Base-by-base conservation (phyloP, 2,113 vertebrate species). In the Acanthochromis polyacanthus region DNA sequence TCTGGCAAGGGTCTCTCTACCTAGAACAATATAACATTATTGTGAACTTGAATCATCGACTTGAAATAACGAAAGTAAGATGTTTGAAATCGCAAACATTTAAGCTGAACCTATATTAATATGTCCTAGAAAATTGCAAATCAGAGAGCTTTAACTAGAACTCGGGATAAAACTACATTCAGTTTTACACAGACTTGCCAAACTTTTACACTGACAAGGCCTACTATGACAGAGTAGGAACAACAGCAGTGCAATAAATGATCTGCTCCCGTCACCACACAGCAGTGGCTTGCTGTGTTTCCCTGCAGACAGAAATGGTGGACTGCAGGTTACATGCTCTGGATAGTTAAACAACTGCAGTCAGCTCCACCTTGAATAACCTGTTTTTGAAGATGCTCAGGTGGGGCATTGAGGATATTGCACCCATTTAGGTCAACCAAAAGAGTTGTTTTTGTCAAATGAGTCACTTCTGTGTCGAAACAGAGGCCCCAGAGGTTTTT, bases 271-370 rank as follows among this genome's bases (percentile, higher is more conserved):
- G 63, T 32, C 1, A 43, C 19, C 30, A 55, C 65, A 70, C 56
- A 53, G 38, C 10, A 28, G 2, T 23, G 66, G 43, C 22, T 19
- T 58, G 28, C 0, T 52, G 5, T 58, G 63, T 55, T 15, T 16
- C 10, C 52, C 36, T 38, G 45, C 40, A 58, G 46, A 71, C 60
- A 71, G 22, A 32, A 40, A 72, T 43, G 14, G 22, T 40, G n/a
- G 40, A 23, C 28, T 50, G 30, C 51, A 56, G 65, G 17, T 43
- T 43, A 14, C n/a, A 50, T 61, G 56, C 30, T 30, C 30, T 30
- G 30, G 30, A 30, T 30, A 30, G 30, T 30, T 30, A 30, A 30
- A 62, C 16, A 36, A 38, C 62, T 50, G 10, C 40, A 45, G 15
- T 57, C 32, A 22, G 7, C 46, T 10, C 20, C 30, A 19, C 15